phyloP scores from a whole-genome alignment of 2,888 invertebrate genomes.

The Oscheius sp. region DNA sequence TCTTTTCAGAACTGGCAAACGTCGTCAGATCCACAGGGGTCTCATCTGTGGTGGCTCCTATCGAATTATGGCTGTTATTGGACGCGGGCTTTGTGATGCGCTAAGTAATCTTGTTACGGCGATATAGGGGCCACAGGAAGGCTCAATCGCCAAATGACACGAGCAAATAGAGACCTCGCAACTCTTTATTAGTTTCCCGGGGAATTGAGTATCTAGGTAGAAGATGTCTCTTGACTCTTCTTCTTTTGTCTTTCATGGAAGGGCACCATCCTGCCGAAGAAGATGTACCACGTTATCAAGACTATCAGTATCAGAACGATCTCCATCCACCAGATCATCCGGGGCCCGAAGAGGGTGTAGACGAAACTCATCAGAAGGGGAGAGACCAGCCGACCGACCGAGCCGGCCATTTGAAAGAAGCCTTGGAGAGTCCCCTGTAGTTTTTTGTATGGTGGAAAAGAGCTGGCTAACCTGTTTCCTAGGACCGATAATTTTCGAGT shows the following conservation, averaged over 20 bases:
- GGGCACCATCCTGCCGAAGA: constrained; percentile 21
- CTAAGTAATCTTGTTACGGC: constrained; percentile 57
- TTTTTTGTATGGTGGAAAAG: background rate
- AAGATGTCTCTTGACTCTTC: background rate
- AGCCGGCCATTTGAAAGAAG: constrained; percentile 52
- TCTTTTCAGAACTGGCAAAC: constrained; percentile 8
- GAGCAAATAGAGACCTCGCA: constrained; percentile 28
- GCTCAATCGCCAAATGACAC: constrained; percentile 46
- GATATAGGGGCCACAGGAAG: constrained; percentile 39
- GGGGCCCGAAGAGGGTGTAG: constrained; percentile 13
- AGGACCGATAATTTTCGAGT: constrained; percentile 50
- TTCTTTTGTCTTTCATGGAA: constrained; percentile 8
- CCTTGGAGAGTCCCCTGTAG: constrained; percentile 51
- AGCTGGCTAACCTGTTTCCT: constrained; percentile 28
- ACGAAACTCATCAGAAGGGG: constrained; percentile 19
- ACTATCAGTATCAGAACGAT: background rate
- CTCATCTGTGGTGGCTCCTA: constrained; percentile 56
- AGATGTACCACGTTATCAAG: constrained; percentile 16
- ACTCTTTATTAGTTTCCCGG: background rate
- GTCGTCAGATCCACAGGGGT: constrained; percentile 27
- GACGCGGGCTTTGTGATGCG: constrained; percentile 56
- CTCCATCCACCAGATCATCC: constrained; percentile 15
- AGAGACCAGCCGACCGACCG: constrained; percentile 41
- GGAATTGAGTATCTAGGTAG: background rate
- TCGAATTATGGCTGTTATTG: constrained; percentile 60